Evolutionary conservation across 1,140 invertebrate species (phyloP).

Genomic region (Apis cerana): DNA sequence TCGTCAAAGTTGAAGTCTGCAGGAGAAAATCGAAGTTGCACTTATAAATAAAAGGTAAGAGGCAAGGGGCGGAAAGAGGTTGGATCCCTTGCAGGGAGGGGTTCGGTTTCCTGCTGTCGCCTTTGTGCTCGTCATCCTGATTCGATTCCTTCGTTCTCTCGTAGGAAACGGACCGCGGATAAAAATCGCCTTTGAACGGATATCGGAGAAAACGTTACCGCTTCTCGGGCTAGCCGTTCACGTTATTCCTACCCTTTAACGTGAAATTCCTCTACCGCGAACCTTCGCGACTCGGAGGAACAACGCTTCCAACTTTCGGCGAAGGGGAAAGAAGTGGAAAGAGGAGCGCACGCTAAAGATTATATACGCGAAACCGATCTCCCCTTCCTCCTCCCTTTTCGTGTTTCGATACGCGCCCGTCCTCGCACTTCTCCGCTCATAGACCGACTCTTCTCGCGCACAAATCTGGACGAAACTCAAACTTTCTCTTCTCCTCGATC

Average conservation of each 20-base stretch:
- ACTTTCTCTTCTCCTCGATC: too few relatives aligned
- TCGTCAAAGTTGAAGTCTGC: conserved; percentile 62
- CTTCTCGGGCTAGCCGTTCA: conserved; percentile 42
- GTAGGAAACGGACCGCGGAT: conserved; percentile 65
- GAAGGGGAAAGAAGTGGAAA: too few relatives aligned
- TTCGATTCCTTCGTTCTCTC: conserved; percentile 62
- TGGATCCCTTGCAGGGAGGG: conserved; percentile 17
- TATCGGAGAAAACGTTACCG: conserved; percentile 56
- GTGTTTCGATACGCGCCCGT: conserved; percentile 48
- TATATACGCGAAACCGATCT: too few relatives aligned
- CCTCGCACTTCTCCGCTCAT: too few relatives aligned
- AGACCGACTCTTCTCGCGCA: too few relatives aligned
- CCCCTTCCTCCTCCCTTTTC: conserved; percentile 29
- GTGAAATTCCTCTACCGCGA: conserved; percentile 22
- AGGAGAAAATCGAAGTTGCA: conserved; percentile 58
- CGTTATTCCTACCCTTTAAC: conserved; percentile 40
- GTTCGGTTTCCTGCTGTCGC: conserved; percentile 58
- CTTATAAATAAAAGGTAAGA: conserved; percentile 39
- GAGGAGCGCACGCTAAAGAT: too few relatives aligned
- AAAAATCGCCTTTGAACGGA: conserved; percentile 64
- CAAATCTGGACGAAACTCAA: too few relatives aligned
- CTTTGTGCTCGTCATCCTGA: conserved; percentile 68
- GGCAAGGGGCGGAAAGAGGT: neutral
- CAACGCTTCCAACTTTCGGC: too few relatives aligned
- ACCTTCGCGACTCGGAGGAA: neutral